phyloP scores from a whole-genome alignment of 2,888 invertebrate genomes.

The Athrips mouffetella region DNA sequence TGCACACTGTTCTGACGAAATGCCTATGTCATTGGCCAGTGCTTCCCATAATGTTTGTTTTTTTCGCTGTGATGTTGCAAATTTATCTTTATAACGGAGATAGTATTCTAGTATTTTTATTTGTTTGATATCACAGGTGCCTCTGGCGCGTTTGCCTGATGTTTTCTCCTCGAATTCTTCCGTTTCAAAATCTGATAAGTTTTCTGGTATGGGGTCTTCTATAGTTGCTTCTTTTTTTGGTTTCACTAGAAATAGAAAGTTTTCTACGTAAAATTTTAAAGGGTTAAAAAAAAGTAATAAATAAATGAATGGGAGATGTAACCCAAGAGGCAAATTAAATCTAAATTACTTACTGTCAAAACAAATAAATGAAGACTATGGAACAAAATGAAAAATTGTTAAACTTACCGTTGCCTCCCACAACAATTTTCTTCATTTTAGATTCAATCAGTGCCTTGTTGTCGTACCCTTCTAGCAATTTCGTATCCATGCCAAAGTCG shows the following conservation, averaged over 20 bases:
- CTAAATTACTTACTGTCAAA: too few relatives aligned
- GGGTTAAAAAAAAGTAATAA: too few relatives aligned
- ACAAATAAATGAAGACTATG: too few relatives aligned
- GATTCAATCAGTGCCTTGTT: conserved; percentile 22
- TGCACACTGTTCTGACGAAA: conserved; percentile 55
- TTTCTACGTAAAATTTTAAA: too few relatives aligned
- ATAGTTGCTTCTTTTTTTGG: background rate
- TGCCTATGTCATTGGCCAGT: conserved; percentile 49
- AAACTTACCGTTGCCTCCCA: background rate
- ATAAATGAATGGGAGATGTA: too few relatives aligned
- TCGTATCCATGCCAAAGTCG: conserved; percentile 65
- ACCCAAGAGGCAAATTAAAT: too few relatives aligned
- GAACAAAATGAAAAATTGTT: too few relatives aligned
- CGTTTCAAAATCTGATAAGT: conserved; percentile 42
- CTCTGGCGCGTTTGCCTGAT: conserved; percentile 39
- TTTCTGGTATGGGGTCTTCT: conserved; percentile 13
- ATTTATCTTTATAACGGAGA: conserved; percentile 61
- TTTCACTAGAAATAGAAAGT: conserved; percentile 32
- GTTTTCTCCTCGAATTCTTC: conserved; percentile 39
- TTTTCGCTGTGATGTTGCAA: conserved; percentile 46
- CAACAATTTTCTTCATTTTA: background rate
- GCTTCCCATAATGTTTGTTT: conserved; percentile 54
- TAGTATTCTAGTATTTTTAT: conserved; percentile 64
- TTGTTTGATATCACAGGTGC: conserved; percentile 48
- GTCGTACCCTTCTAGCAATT: conserved; percentile 50